phyloP scores from a whole-genome alignment of 2,888 invertebrate species.

The Apodemia duryi region DNA sequence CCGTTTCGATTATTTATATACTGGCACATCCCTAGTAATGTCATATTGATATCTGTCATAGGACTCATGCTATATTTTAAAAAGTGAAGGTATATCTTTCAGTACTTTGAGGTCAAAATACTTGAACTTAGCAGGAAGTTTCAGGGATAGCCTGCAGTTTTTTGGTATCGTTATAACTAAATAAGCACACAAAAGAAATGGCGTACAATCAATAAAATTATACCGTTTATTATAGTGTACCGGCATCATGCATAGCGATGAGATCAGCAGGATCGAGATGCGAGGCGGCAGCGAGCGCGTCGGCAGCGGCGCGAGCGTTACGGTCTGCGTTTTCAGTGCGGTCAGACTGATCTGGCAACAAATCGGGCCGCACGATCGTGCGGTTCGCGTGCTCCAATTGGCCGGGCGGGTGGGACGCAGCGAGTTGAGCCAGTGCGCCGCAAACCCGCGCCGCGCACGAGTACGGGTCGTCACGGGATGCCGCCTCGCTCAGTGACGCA shows the following conservation, averaged over 20 bases:
- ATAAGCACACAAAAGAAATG: too few species aligned
- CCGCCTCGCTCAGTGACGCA: slow-evolving; percentile 53
- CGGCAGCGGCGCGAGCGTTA: slow-evolving; percentile 44
- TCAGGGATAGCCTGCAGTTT: too few species aligned
- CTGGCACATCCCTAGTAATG: too few species aligned
- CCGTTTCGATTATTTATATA: too few species aligned
- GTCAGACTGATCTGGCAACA: slow-evolving; percentile 23
- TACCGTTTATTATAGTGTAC: slow-evolving; percentile 32
- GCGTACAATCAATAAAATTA: too few species aligned
- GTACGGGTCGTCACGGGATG: slow-evolving; percentile 67
- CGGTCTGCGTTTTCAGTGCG: slow-evolving; percentile 15
- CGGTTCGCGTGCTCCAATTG: slow-evolving; percentile 15
- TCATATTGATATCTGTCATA: too few species aligned
- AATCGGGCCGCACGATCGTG: slow-evolving; percentile 18
- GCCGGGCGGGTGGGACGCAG: slow-evolving; percentile 35
- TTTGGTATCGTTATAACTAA: too few species aligned
- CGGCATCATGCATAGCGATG: slow-evolving; percentile 59
- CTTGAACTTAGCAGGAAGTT: too few species aligned
- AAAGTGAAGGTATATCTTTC: too few species aligned
- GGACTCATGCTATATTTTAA: too few species aligned
- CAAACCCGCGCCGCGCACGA: slow-evolving; percentile 63
- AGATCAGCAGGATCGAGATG: slow-evolving; percentile 65
- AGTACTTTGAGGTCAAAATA: too few species aligned
- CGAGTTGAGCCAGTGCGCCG: slow-evolving; percentile 42
- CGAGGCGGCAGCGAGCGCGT: slow-evolving; percentile 55